A percentile compares a stretch with the other conserved stretches of the same genome.
phyloP scores from a whole-genome alignment of 2,888 invertebrate species.

The Campoplex capitator region DNA sequence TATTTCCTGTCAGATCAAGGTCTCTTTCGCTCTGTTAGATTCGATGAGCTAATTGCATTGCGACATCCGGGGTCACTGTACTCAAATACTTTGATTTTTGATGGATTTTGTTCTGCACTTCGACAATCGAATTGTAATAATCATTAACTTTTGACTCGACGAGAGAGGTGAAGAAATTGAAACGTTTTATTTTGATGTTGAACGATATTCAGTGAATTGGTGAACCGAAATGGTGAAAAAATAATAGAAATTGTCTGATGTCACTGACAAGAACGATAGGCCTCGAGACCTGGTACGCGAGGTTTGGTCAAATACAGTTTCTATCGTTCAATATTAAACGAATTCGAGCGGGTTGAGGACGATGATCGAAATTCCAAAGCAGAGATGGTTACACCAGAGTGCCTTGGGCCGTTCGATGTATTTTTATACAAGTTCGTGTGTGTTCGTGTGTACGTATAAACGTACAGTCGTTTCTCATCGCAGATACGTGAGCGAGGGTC shows the following conservation, averaged over 20 bases:
- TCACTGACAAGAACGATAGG: neutral
- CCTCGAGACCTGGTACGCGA: neutral
- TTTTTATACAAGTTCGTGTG: slow-evolving; percentile 17
- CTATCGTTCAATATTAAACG: slow-evolving; percentile 18
- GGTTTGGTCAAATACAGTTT: neutral
- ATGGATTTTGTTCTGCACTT: neutral
- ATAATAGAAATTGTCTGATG: slow-evolving; percentile 26
- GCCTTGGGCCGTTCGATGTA: slow-evolving; percentile 40
- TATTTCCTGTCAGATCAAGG: neutral
- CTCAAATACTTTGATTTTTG: neutral
- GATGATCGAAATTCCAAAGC: slow-evolving; percentile 52
- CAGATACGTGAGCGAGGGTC: neutral
- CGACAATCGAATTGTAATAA: too few species aligned
- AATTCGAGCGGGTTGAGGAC: slow-evolving; percentile 39
- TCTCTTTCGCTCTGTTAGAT: neutral
- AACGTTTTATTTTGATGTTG: neutral
- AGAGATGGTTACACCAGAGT: slow-evolving; percentile 27
- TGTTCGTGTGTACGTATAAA: neutral
- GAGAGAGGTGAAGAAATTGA: too few species aligned
- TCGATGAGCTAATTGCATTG: neutral
- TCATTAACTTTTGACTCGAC: too few species aligned
- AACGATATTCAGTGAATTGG: neutral
- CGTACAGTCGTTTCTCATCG: neutral
- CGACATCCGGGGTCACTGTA: neutral
- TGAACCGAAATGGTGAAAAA: neutral